These are phyloP conservation scores for Schizotus pectinicornis DNA, from an alignment of 2,888 invertebrate genomes.

Conservation along the genomic window DNA sequence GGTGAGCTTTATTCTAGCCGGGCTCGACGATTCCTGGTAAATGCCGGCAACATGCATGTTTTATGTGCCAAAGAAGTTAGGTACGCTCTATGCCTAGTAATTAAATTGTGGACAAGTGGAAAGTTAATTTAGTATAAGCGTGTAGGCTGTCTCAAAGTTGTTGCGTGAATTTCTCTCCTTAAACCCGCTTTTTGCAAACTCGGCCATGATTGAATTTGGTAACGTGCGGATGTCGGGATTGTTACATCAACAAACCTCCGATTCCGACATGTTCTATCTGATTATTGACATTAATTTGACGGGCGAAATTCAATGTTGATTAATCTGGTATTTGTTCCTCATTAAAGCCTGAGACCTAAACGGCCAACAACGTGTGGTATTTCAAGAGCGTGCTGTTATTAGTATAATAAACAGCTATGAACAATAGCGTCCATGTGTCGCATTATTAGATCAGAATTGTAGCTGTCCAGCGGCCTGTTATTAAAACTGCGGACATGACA, in stretches of 20 bases:
- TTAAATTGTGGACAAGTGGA: constrained; percentile 2
- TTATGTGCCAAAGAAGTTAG: no score
- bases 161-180: no score
- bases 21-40: no score
- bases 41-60: no score
- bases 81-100: neutral
- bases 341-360: constrained; percentile 30
- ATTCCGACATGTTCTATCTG: constrained; percentile 11
- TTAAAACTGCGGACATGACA: constrained; percentile 11
- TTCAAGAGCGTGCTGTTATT: constrained; percentile 30
- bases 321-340: constrained; percentile 37
- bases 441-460: constrained; percentile 25
- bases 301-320: constrained; percentile 31
- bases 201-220: constrained; percentile 2
- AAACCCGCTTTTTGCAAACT: no score
- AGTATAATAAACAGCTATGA: constrained; percentile 29
- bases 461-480: constrained; percentile 10
- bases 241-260: constrained; percentile 9
- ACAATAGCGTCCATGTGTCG: constrained; percentile 25
- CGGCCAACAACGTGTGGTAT: constrained; percentile 28
- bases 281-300: constrained; percentile 34
- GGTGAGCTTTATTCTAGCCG: constrained; percentile 15
- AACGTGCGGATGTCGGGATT: constrained; percentile 9
- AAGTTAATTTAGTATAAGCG: constrained; percentile 5
- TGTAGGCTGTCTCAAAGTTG: no score